These are phyloP conservation scores for Solea solea DNA, from an alignment of 2,113 vertebrate species.

Conservation along the genomic window DNA sequence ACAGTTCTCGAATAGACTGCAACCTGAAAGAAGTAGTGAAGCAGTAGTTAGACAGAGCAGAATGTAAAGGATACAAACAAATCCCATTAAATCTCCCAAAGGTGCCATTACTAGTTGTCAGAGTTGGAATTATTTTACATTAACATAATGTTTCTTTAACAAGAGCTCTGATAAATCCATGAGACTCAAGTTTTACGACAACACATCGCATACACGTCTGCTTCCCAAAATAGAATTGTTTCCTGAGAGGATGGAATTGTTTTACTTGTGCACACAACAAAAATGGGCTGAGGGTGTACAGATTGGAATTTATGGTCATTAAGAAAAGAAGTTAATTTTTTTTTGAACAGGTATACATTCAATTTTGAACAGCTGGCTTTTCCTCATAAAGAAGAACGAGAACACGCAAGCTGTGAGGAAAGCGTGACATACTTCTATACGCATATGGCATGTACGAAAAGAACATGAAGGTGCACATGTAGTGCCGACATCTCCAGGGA, in stretches of 20 bases:
- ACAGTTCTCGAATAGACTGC: slow-evolving; percentile 98
- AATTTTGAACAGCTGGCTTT: slow-evolving; percentile 66
- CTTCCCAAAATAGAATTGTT: slow-evolving; percentile 25
- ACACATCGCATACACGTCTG: slow-evolving; percentile 18
- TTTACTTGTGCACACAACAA: slow-evolving; percentile 17
- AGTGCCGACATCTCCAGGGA: not conserved
- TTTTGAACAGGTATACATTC: slow-evolving; percentile 49
- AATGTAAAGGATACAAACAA: not conserved
- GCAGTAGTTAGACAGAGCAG: too few relatives aligned
- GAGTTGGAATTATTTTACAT: slow-evolving; percentile 12
- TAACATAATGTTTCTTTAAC: slow-evolving; percentile 18
- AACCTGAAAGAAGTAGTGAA: slow-evolving; percentile 67
- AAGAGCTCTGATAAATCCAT: slow-evolving; percentile 63
- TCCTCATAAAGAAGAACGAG: slow-evolving; percentile 43
- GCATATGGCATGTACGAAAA: slow-evolving; percentile 6
- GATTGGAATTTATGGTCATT: slow-evolving; percentile 22
- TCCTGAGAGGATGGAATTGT: too few relatives aligned
- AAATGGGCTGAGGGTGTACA: not conserved
- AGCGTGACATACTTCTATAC: slow-evolving; percentile 23
- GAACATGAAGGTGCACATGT: not conserved
- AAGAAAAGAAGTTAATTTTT: slow-evolving; percentile 7
- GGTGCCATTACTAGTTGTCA: not conserved
- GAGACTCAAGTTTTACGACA: slow-evolving; percentile 36
- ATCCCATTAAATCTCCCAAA: not conserved
- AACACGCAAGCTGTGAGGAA: slow-evolving; percentile 34